phyloP scores from a whole-genome alignment of 2,113 vertebrate species.

The Shinisaurus crocodilurus region DNA sequence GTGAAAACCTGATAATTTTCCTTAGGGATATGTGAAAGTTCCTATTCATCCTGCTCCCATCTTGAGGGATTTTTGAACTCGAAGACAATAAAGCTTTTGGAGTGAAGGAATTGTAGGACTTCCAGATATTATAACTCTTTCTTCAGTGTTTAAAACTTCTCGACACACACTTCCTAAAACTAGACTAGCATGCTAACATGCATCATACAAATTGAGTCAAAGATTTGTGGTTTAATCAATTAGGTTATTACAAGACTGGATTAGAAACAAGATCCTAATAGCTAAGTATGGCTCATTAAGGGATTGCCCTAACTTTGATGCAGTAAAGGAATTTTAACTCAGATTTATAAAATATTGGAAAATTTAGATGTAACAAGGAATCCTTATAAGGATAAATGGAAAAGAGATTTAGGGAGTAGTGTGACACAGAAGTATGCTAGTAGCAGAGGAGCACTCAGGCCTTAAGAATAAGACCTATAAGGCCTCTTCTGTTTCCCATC shows the following conservation, averaged over 20 bases:
- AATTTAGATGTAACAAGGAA: too few relatives aligned
- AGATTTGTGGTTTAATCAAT: neutral
- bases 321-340: too few relatives aligned
- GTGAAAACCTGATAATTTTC: neutral
- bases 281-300: too few relatives aligned
- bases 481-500: neutral
- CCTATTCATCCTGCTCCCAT: neutral
- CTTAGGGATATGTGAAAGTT: neutral
- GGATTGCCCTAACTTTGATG: too few relatives aligned
- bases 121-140: neutral
- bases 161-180: neutral
- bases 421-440: too few relatives aligned
- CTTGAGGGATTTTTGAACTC: neutral
- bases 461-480: neutral
- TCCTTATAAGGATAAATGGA: too few relatives aligned
- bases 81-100: neutral
- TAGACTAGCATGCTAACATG: neutral
- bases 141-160: neutral
- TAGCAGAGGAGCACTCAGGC: neutral
- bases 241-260: neutral
- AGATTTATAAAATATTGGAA: too few relatives aligned
- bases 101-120: neutral
- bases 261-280: neutral
- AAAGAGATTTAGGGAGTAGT: too few relatives aligned
- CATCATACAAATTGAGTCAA: neutral